Base-by-base conservation (phyloP, 2,113 vertebrate genomes). In the Polyodon spathula region DNA sequence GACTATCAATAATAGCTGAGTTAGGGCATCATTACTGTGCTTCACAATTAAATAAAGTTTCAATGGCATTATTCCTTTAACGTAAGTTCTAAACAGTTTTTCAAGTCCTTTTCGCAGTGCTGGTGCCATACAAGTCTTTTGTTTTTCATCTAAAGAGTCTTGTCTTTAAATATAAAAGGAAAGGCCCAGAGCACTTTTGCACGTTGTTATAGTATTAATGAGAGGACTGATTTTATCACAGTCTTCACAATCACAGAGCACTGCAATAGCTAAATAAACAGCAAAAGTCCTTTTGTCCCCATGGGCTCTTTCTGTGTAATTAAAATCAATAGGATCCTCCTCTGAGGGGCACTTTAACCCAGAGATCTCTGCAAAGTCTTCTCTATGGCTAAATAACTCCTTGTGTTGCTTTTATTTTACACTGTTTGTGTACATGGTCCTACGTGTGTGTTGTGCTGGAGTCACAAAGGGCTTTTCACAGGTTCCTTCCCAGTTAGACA, bases 281-380 rank as follows among this genome's bases (percentile, higher is more conserved):
- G 88, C 76, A 84, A 80, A 87, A 88, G 90, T 91, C 91, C 89
- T 90, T 88, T 88, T 88, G 88, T 91, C 89, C 90, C 89, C 82
- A 81, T 81, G 90, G 94, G 93, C 90, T 89, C 86, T 88, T 89
- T 90, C 88, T 84, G 68, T 85, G 88, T 97, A 97, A 97, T 98
- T 97, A 96, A 97, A 97, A 98, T 98, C 95, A 97, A 98, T 97
- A 97, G 88, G 90, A 89, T 91, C 90, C 90, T 90, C 85, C 89
- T 93, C 80, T 0, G 74, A 87, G 78, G 84, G 82, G 77, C 88
- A 88, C 85, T 86, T 87, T 88, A 88, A 88, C 83, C 85, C 82
- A 62, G 66, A 60, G 50, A 58, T 69, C 72, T 69, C 62, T 69
- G 63, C 75, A 58, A 63, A 81, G 67, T 69, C 70, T 63, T 74